Evolutionary conservation across 30 jellyfish, hydroid and myxozoan species (phyloP).

Genomic region (Cassiopea andromeda): DNA sequence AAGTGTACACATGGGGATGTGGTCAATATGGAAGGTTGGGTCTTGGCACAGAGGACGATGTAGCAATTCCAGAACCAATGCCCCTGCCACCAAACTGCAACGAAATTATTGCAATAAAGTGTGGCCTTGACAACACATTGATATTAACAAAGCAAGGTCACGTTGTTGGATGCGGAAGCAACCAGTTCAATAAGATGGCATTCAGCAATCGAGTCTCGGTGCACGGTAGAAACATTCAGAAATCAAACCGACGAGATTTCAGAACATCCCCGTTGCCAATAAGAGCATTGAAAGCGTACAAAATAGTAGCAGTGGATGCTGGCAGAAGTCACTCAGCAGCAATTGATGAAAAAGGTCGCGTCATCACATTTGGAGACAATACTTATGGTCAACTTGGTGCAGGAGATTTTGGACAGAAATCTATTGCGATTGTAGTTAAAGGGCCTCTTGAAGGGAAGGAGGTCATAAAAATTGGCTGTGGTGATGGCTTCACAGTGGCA

Average conservation of each 20-base stretch:
- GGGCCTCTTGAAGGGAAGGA: conserved; percentile 86
- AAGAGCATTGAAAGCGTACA: conserved; percentile 84
- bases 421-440: conserved; percentile 75
- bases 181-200: conserved; percentile 79
- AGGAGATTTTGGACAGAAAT: conserved; percentile 77
- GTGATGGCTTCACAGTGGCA: conserved; percentile 94
- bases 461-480: conserved; percentile 75
- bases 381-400: conserved; percentile 87
- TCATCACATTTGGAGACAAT: conserved; percentile 87
- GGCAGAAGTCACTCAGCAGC: conserved; percentile 94
- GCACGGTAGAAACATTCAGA: conserved; percentile 44
- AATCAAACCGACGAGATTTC: conserved; percentile 57
- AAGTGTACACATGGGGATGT: conserved; percentile 93
- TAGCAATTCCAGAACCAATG: conserved; percentile 71
- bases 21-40: conserved; percentile 93
- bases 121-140: conserved; percentile 89
- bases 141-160: conserved; percentile 74
- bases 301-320: conserved; percentile 76
- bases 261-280: conserved; percentile 77
- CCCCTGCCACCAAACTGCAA: conserved; percentile 77
- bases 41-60: conserved; percentile 83
- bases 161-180: conserved; percentile 86
- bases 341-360: conserved; percentile 83
- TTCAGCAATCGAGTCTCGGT: conserved; percentile 72
- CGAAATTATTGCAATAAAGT: conserved; percentile 65